phyloP scores from a whole-genome alignment of 2,797 vertebrate genomes.

The Acrossocheilus fasciatus region DNA sequence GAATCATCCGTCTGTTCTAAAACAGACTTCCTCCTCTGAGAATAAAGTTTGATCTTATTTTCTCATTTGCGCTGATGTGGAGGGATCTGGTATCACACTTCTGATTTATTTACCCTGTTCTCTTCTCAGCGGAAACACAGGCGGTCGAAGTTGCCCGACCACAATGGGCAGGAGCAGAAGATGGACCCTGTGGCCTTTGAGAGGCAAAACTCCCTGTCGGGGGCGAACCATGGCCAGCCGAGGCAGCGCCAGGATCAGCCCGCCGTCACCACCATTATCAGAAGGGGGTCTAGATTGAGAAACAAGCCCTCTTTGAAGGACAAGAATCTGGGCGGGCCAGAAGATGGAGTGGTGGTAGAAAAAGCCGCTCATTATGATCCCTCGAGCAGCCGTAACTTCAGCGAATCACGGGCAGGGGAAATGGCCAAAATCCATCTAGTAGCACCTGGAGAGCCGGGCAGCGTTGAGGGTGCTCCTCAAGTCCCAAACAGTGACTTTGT shows the following conservation, averaged over 20 bases:
- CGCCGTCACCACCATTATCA: slow-evolving; percentile 71
- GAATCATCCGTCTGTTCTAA: slow-evolving; percentile 17
- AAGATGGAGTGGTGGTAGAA: slow-evolving; percentile 63
- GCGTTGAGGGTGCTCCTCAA: slow-evolving; percentile 92
- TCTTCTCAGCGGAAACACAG: slow-evolving; percentile 83
- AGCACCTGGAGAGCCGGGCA: slow-evolving; percentile 90
- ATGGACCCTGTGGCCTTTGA: slow-evolving; percentile 83
- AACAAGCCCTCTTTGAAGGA: slow-evolving; percentile 73
- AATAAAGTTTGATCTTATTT: not conserved
- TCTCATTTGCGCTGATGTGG: not conserved
- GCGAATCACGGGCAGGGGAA: slow-evolving; percentile 69
- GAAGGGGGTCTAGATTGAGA: slow-evolving; percentile 76
- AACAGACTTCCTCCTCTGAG: not conserved
- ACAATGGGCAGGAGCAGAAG: slow-evolving; percentile 84
- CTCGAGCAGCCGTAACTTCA: slow-evolving; percentile 88
- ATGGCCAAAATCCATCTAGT: slow-evolving; percentile 68
- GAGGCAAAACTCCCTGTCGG: slow-evolving; percentile 76
- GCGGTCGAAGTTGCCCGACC: slow-evolving; percentile 87
- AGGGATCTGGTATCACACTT: not conserved
- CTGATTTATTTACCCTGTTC: slow-evolving; percentile 11
- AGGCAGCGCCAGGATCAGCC: slow-evolving; percentile 77
- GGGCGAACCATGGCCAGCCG: slow-evolving; percentile 82
- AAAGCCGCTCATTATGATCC: slow-evolving; percentile 72
- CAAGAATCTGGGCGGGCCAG: slow-evolving; percentile 66
- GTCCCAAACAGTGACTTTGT: slow-evolving; percentile 86